Conservation (phyloP, 1,140 invertebrate genomes). For the Drosophila tristis region DNA sequence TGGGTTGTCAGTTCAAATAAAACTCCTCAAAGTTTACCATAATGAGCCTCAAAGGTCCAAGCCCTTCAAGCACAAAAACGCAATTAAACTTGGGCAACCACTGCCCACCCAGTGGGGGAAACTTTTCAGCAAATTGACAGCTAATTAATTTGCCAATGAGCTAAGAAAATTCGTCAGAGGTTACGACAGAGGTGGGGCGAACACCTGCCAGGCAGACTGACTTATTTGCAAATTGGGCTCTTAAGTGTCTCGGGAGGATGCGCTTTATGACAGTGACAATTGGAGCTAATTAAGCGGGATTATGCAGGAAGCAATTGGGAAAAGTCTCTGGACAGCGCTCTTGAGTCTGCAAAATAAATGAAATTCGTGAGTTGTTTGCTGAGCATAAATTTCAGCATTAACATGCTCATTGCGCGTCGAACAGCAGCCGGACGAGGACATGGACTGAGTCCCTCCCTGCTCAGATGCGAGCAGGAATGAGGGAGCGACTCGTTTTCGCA, state of each 20-base stretch:
- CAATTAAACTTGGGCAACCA: conserved; percentile 60
- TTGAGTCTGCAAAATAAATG: conserved; percentile 53
- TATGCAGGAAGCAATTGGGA: conserved; percentile 43
- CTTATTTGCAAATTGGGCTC: conserved; percentile 48
- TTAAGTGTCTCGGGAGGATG: conserved; percentile 54
- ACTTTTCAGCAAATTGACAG: conserved; percentile 68
- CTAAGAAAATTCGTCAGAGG: conserved; percentile 17
- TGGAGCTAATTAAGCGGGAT: conserved; percentile 63
- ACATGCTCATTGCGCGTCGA: conserved; percentile 57
- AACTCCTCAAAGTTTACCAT: conserved; percentile 50
- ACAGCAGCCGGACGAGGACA: conserved; percentile 36
- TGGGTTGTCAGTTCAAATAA: conserved; percentile 45
- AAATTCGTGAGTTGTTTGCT: conserved; percentile 66
- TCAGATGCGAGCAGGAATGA: background rate
- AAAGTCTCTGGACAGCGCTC: background rate
- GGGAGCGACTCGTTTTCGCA: conserved; percentile 21
- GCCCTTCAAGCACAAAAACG: conserved; percentile 55
- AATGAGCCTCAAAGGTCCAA: conserved; percentile 37
- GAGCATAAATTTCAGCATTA: conserved; percentile 65
- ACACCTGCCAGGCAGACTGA: conserved; percentile 32
- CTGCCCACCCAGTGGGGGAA: conserved; percentile 18
- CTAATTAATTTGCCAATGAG: conserved; percentile 76
- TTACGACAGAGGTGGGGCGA: conserved; percentile 9
- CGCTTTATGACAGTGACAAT: conserved; percentile 71
- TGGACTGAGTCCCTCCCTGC: background rate